phyloP scores from a whole-genome alignment of 2,797 vertebrate genomes.

The Malacoctenus gilli region DNA sequence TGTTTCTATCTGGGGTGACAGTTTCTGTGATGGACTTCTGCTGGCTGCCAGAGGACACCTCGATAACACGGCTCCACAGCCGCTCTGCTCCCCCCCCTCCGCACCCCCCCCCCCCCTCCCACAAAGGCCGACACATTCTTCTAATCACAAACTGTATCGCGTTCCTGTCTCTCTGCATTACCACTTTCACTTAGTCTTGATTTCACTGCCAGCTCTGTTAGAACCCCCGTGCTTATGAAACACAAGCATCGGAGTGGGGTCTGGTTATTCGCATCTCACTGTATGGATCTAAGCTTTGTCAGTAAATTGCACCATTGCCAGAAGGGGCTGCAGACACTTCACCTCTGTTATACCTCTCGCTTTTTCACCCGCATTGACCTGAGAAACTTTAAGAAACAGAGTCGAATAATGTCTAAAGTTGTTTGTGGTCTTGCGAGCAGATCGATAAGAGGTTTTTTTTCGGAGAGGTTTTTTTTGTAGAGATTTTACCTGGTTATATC shows the following conservation, averaged over 20 bases:
- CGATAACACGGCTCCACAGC: no score
- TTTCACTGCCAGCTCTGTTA: slow-evolving; percentile 36
- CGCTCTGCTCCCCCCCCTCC: no score
- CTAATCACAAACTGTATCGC: slow-evolving; percentile 32
- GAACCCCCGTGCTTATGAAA: slow-evolving; percentile 46
- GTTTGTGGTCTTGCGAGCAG: no score
- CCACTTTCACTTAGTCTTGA: slow-evolving; percentile 39
- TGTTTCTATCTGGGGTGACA: slow-evolving; percentile 24
- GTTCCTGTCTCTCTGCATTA: slow-evolving; percentile 55
- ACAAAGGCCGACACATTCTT: slow-evolving; percentile 9
- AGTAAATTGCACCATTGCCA: slow-evolving; percentile 13
- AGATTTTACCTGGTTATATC: slow-evolving; percentile 95
- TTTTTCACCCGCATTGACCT: no score
- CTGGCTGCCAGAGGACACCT: slow-evolving; percentile 39
- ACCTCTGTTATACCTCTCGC: background rate
- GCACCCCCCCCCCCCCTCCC: background rate
- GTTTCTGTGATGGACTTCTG: slow-evolving; percentile 43
- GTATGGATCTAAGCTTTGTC: background rate
- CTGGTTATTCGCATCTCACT: slow-evolving; percentile 4
- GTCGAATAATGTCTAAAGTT: no score
- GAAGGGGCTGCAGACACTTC: background rate
- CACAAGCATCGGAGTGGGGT: slow-evolving; percentile 6
- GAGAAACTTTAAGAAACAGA: no score
- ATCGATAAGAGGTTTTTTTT: no score
- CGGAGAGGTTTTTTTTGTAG: no score